Conservation (phyloP, 2,113 vertebrate species). For the Galemys pyrenaicus region DNA sequence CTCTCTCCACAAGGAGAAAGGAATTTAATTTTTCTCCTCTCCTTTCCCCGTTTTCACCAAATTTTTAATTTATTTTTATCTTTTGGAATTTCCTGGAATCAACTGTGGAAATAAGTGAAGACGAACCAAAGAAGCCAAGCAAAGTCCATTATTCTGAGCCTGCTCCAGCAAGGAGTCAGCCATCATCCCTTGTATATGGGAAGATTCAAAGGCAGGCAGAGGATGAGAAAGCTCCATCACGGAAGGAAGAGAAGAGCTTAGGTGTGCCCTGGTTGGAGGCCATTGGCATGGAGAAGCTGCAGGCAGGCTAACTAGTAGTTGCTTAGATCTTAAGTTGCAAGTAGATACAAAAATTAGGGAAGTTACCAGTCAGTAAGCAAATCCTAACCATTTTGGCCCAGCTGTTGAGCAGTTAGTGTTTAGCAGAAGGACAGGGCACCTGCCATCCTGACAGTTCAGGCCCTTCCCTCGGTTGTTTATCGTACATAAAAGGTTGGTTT, state of each 20-base stretch:
- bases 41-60: neutral
- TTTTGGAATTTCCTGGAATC: neutral
- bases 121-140: neutral
- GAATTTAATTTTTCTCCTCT: neutral
- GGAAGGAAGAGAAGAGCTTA: neutral
- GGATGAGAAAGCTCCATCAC: neutral
- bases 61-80: conserved; percentile 52
- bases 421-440: neutral
- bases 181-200: neutral
- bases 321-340: neutral
- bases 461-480: neutral
- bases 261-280: neutral
- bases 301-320: neutral
- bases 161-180: neutral
- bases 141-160: conserved; percentile 43
- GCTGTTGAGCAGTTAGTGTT: neutral
- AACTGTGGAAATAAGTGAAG: conserved; percentile 24
- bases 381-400: neutral
- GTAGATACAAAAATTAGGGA: neutral
- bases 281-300: neutral
- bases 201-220: neutral
- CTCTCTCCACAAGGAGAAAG: too few relatives aligned
- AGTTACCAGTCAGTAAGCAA: neutral
- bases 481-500: neutral
- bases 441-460: neutral